Evolutionary conservation across 2,797 vertebrate genomes (phyloP), one percentile per base, ranked within the genome.

Genomic region (Brachyalestes nurse): DNA sequence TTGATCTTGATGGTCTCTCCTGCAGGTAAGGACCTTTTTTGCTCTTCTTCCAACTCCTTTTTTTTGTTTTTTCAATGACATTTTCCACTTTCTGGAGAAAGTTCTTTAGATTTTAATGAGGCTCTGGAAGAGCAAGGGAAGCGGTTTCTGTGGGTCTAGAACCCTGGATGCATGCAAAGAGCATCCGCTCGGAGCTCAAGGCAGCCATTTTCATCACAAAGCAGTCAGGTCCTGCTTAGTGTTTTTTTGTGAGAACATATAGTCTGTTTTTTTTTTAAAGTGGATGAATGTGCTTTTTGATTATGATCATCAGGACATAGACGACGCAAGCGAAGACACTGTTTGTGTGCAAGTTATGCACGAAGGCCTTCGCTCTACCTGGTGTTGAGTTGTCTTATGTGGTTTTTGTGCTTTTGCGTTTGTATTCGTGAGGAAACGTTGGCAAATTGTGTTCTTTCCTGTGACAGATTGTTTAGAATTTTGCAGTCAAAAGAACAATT

Each of bases 191-290:
- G 2, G 7, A 69, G 19, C 14, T n/a, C 38, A 40, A 82, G 47
- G 55, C 71, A 2, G 83, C 78, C 81, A 83, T 85, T 21, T 85
- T 83, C 76, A 12, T 38, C 67, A 17, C 38, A 21, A 21, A 57
- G 58, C 57, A 47, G 62, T 17, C 60, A 14, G n/a, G 14, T 2
- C 65, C 1, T 61, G 28, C 17, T 42, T 61, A 12, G 9, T 10
- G 8, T 42, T 62, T 42, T 62, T 60, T 53, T 38, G 10, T 21
- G 38, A 51, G 16, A 80, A 28, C 12, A 73, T 66, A 3, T 23
- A 67, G 13, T 51, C 8, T 16, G n/a, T 17, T 40, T 9, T 16
- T 23, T 14, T 38, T 25, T 2, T 12, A 16, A 2, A 45, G n/a
- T 49, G 5, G 19, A 49, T n/a, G 4, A 1, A 51, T 60, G 21